Evolutionary conservation across 2,113 vertebrate species (phyloP).

Genomic region (Calcarius ornatus): DNA sequence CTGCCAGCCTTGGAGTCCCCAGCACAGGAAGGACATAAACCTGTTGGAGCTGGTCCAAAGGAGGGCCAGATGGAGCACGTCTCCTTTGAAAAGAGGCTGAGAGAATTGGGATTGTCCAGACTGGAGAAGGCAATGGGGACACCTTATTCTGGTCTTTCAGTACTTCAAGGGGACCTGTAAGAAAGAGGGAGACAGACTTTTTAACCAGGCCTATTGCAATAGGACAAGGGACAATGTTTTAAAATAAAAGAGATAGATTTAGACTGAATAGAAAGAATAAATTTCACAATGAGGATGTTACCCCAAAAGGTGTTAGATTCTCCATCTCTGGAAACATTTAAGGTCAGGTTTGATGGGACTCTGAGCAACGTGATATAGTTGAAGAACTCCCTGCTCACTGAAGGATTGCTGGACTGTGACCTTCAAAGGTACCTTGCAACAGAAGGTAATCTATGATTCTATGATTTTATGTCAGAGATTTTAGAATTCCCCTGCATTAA

Average conservation of each 20-base stretch:
- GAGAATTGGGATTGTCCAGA: not conserved
- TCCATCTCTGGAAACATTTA: not conserved
- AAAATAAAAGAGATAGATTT: not conserved
- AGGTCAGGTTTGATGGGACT: not conserved
- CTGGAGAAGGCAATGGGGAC: not conserved
- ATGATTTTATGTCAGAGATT: not conserved
- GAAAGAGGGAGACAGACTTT: not conserved
- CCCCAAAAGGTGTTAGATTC: no score
- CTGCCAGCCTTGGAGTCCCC: no score
- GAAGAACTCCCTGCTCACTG: not conserved
- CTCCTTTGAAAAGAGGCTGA: not conserved
- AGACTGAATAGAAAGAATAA: not conserved
- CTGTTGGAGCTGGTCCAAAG: not conserved
- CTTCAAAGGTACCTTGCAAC: not conserved
- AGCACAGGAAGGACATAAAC: not conserved
- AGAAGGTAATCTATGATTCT: not conserved
- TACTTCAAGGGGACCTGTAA: not conserved
- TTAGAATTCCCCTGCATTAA: not conserved
- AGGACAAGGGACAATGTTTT: not conserved
- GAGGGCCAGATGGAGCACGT: not conserved
- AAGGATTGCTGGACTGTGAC: not conserved
- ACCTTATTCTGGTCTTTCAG: not conserved
- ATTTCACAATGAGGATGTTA: not conserved
- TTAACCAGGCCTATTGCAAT: accelerated
- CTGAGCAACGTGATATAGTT: not conserved